These are phyloP conservation scores for Serilophus lunatus DNA, from an alignment of 2,113 vertebrate genomes.

Conservation along the genomic window DNA sequence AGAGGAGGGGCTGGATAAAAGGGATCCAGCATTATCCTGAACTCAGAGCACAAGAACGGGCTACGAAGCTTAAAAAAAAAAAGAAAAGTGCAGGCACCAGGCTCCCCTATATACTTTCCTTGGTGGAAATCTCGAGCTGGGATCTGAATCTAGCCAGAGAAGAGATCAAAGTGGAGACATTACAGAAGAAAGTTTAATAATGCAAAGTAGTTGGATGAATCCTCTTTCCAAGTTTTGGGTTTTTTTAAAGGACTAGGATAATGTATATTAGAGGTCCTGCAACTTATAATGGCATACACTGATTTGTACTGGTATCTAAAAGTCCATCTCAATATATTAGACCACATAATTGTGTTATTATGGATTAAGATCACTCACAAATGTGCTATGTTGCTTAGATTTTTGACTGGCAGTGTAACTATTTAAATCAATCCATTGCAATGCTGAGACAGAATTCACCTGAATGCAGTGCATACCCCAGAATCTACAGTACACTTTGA, in stretches of 20 bases:
- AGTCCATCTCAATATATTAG: background rate
- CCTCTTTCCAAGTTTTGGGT: background rate
- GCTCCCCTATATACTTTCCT: background rate
- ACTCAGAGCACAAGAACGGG: slow-evolving; percentile 15
- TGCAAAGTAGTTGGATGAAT: background rate
- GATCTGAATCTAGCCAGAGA: background rate
- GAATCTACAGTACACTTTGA: background rate
- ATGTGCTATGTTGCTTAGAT: background rate
- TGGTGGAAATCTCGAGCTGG: slow-evolving; percentile 2
- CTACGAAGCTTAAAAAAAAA: slow-evolving; percentile 17
- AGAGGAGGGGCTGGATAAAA: slow-evolving; percentile 59
- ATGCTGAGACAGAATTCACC: background rate
- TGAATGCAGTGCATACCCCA: background rate
- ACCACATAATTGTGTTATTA: background rate
- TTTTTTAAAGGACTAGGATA: background rate
- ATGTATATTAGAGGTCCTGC: background rate
- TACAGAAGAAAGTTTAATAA: slow-evolving; percentile 13
- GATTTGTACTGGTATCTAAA: background rate
- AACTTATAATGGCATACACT: background rate
- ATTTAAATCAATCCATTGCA: background rate
- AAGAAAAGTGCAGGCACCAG: background rate
- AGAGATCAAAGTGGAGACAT: background rate
- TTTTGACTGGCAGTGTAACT: background rate
- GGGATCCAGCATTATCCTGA: slow-evolving; percentile 42
- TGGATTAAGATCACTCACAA: background rate